phyloP scores from a whole-genome alignment of 2,797 vertebrate genomes.

The Clarias platycephalus region DNA sequence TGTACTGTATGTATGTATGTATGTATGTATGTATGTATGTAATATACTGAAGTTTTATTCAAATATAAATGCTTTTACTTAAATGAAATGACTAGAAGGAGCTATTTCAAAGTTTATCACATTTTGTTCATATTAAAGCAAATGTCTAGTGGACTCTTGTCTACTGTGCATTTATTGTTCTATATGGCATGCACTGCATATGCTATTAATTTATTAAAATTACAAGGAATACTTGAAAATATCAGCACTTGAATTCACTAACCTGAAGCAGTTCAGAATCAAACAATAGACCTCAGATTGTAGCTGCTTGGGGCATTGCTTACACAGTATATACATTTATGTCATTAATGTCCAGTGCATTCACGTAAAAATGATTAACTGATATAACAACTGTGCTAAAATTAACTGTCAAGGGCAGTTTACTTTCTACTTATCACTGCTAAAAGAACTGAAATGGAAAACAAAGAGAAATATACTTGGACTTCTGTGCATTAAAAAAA shows the following conservation, averaged over 20 bases:
- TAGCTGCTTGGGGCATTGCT: slow-evolving; percentile 31
- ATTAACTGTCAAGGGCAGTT: slow-evolving; percentile 20
- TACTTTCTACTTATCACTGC: slow-evolving; percentile 16
- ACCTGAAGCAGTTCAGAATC: not conserved
- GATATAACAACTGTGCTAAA: slow-evolving; percentile 26
- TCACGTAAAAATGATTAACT: slow-evolving; percentile 10
- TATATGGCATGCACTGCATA: not conserved
- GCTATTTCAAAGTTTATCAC: slow-evolving; percentile 9
- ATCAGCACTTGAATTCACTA: slow-evolving; percentile 24
- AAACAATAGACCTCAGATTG: slow-evolving; percentile 26
- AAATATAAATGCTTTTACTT: not conserved
- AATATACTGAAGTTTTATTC: not conserved
- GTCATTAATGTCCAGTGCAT: slow-evolving; percentile 19
- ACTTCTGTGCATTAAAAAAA: not conserved
- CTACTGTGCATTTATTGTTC: not conserved
- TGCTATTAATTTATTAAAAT: slow-evolving; percentile 21
- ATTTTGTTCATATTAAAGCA: not conserved
- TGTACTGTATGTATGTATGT: no score
- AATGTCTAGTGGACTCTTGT: slow-evolving; percentile 8
- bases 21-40: not conserved
- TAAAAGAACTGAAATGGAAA: slow-evolving; percentile 10
- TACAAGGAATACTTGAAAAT: slow-evolving; percentile 28
- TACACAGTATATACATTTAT: not conserved
- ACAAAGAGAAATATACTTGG: slow-evolving; percentile 6
- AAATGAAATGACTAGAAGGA: not conserved